Percentiles rank a stretch among this genome's conserved stretches.
Evolutionary conservation across 2,888 invertebrate species (phyloP).

Genomic region (Acrobasis suavella): DNA sequence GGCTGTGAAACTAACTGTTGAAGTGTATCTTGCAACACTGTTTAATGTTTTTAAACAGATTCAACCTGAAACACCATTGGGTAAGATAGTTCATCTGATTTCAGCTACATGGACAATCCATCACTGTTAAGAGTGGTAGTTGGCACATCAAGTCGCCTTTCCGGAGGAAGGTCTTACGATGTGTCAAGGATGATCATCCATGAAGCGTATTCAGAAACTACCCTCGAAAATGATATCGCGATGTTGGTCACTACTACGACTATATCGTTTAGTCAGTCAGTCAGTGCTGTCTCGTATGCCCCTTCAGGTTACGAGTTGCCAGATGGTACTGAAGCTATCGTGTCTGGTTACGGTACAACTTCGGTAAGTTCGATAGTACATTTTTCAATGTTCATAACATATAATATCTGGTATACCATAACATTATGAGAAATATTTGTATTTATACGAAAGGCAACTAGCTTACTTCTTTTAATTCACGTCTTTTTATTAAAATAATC

Average conservation of each 20-base stretch:
- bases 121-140: slow-evolving; percentile 52
- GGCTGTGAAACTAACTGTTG: no score
- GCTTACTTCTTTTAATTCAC: no score
- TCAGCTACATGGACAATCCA: slow-evolving; percentile 49
- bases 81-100: slow-evolving; percentile 29
- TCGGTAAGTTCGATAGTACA: slow-evolving; percentile 43
- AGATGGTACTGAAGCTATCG: slow-evolving; percentile 59
- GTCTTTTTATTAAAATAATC: no score
- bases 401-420: no score
- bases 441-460: no score
- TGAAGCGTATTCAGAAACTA: slow-evolving; percentile 48
- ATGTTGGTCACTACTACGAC: slow-evolving; percentile 49
- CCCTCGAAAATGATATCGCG: slow-evolving; percentile 66
- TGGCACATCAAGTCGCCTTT: slow-evolving; percentile 54
- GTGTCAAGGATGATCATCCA: slow-evolving; percentile 53
- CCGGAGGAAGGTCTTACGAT: slow-evolving; percentile 59
- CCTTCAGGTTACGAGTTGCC: slow-evolving; percentile 43
- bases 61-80: no score
- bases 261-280: slow-evolving; percentile 50
- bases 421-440: no score
- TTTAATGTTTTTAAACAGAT: no score
- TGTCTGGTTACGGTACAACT: slow-evolving; percentile 69
- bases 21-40: no score
- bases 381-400: background rate
- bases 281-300: slow-evolving; percentile 53